phyloP scores from a whole-genome alignment of 2,797 vertebrate genomes.

The Neosilurus mollespiculum region DNA sequence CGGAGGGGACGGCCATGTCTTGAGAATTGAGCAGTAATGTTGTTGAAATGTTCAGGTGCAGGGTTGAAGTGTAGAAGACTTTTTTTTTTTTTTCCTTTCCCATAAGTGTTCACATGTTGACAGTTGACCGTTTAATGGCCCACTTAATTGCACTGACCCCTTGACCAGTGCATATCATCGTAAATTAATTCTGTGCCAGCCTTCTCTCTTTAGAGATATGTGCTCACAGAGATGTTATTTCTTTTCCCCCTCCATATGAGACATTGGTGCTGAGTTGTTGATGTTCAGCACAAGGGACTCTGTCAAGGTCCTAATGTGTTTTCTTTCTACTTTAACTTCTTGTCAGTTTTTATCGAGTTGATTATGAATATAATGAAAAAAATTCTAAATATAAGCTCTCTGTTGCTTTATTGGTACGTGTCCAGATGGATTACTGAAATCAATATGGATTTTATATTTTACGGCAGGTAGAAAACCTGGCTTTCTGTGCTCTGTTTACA shows the following conservation, averaged over 20 bases:
- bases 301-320: background rate
- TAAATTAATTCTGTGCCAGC: slow-evolving; percentile 68
- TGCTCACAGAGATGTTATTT: slow-evolving; percentile 37
- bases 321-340: background rate
- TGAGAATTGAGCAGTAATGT: slow-evolving; percentile 73
- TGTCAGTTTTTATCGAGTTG: slow-evolving; percentile 16
- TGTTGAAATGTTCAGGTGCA: slow-evolving; percentile 77
- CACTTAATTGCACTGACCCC: slow-evolving; percentile 74
- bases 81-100: slow-evolving; percentile 50
- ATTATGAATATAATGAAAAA: slow-evolving; percentile 16
- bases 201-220: slow-evolving; percentile 43
- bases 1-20: slow-evolving; percentile 65
- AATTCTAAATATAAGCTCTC: slow-evolving; percentile 13
- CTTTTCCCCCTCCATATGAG: slow-evolving; percentile 6
- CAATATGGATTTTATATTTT: slow-evolving; percentile 59
- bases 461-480: slow-evolving; percentile 54
- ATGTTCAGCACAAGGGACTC: slow-evolving; percentile 21
- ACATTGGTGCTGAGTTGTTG: slow-evolving; percentile 25
- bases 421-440: slow-evolving; percentile 59
- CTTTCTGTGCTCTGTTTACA: slow-evolving; percentile 61
- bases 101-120: slow-evolving; percentile 76
- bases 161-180: slow-evolving; percentile 65
- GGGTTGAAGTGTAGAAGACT: slow-evolving; percentile 67
- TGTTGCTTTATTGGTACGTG: slow-evolving; percentile 30
- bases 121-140: slow-evolving; percentile 78